Evolutionary conservation across 2,888 invertebrate genomes (phyloP), one percentile per base, ranked within the genome.

Genomic region (Stenchaetothrips biformis): DNA sequence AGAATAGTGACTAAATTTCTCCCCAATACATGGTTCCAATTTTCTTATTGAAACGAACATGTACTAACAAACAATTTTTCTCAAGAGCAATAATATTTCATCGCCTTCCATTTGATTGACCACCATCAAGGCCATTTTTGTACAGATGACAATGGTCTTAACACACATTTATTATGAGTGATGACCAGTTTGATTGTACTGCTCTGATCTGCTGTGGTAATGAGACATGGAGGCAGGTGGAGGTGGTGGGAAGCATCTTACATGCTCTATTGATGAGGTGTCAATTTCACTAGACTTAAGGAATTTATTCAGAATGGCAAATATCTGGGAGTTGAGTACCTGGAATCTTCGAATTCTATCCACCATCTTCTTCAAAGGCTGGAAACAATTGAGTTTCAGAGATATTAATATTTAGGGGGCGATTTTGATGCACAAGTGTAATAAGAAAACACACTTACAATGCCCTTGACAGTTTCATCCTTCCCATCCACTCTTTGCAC

Each of bases 261-360:
- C 98, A 86, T 98, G 97, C 86, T 99, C 98, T 21, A 98, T 97
- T 78, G 97, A 96, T 84, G 89, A 89, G 18, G 89, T 89, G 85
- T 95, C 95, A 81, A 92, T 92, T 84, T 94, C 93, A 80, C 94
- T 94, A 2, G 94, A 93, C 84, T 95, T 95, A 82, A 98, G 90
- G 88, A 97, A 98, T 85, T 98, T 97, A 88, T 97, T 95, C 82
- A 98, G 89, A 82, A 97, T 94, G 77, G 97, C 96, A 89, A 98
- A 98, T 84, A 98, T 97, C 89, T 99, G 99, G 16, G 97, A 97
- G 89, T 99, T 99, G 81, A 99, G 90, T 82, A 99, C 97, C 89
- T 99, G 99, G 89, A 99, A 99, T 81, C 98, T 92, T 78, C 99
- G 91, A 85, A 99, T 97, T 83, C 99, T 91, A 88, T 99, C 99